Percentiles rank a stretch among this genome's conserved stretches.
These are phyloP conservation scores for Osmerus eperlanus DNA, from an alignment of 2,113 vertebrate species.

Conservation along the genomic window DNA sequence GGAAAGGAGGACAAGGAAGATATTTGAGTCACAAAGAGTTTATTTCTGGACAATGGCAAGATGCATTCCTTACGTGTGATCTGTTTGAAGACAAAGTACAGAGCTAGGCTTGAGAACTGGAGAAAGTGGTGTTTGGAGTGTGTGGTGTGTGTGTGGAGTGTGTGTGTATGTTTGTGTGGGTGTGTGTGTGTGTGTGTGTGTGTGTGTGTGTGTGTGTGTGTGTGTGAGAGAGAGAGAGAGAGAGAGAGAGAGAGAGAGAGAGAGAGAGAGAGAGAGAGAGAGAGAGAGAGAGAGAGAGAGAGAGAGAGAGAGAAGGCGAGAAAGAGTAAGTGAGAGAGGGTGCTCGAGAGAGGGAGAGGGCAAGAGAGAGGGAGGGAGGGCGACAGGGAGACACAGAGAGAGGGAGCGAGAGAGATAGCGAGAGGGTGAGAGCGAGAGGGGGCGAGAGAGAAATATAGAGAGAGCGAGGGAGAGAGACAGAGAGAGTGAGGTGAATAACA, in stretches of 20 bases:
- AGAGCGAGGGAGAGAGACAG: too few species aligned
- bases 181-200: too few species aligned
- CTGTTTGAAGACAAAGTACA: neutral
- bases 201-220: too few species aligned
- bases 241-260: too few species aligned
- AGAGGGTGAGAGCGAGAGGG: too few species aligned
- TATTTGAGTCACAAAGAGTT: constrained; percentile 7
- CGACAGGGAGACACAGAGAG: neutral
- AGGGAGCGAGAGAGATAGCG: neutral
- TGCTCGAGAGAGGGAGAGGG: too few species aligned
- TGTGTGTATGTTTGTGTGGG: too few species aligned
- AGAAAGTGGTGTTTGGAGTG: neutral
- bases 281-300: too few species aligned
- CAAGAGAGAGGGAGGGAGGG: too few species aligned
- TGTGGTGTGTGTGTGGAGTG: too few species aligned
- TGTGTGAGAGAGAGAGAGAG: neutral
- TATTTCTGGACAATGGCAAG: constrained; percentile 10
- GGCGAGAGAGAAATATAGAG: too few species aligned
- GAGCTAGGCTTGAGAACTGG: neutral
- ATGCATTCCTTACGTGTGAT: constrained; percentile 3
- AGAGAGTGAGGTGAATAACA: neutral
- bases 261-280: too few species aligned
- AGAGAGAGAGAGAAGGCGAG: neutral
- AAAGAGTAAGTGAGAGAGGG: neutral
- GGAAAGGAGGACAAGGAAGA: constrained; percentile 7